Evolutionary conservation across 1,140 invertebrate genomes (phyloP), one percentile per base, ranked within the genome.

Genomic region (Zaprionus tsacasi): DNA sequence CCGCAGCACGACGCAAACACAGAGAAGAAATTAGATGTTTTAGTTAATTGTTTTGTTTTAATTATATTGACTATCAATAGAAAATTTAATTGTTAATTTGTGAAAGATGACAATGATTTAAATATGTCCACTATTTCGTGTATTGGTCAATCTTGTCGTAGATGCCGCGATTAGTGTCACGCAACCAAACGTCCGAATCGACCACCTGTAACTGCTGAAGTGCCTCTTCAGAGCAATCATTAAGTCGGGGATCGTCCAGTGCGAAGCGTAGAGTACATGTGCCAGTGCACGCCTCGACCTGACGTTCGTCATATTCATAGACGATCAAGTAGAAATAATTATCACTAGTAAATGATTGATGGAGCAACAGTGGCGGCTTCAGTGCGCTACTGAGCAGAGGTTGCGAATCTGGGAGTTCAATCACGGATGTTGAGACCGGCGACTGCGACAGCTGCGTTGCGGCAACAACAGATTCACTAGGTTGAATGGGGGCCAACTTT

Each of bases 301-400:
- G 1, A 10, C 36, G 0, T 0, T 59, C 48, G 35, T 70, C 48
- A 45, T 66, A 80, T n/a, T 75, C 67, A 27, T 81, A 81, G 36
- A 83, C 27, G 1, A 65, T 55, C n/a, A 86, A 12, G 36, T 76
- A 83, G 21, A 81, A 78, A 36, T 60, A 30, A 3, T 48, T 25
- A 1, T 38, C 70, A 21, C 8, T 35, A 0, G 1, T 35, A 12
- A 64, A 83, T 1, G 58, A 68, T 25, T 85, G 15, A 1, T 50
- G 25, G 0, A 86, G n/a, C 13, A 59, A 15, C 7, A 86, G 33
- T 0, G 71, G 76, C 8, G 60, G 43, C n/a, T 64, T 25, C 4
- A 65, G 15, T 10, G 54, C 11, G 13, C 7, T 2, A 27, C 10
- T n/a, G 10, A 15, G 17, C 13, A 30, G 12, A 1, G 36, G 48